Evolutionary conservation across 2,113 vertebrate species (phyloP).

Genomic region (Brachypteracias leptosomus): DNA sequence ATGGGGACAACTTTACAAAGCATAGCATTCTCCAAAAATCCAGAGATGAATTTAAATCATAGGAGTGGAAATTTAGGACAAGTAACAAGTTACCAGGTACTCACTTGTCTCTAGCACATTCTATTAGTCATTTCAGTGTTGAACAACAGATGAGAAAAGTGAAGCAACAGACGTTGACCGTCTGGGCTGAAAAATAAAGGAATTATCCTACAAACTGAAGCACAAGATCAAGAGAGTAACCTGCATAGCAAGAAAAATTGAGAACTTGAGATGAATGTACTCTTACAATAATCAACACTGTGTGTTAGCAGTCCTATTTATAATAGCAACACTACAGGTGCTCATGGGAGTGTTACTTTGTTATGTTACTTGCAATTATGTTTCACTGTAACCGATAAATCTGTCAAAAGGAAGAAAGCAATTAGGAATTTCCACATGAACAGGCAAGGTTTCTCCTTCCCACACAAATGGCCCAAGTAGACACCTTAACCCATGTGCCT

Average conservation of each 20-base stretch:
- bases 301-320: background rate
- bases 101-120: background rate
- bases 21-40: background rate
- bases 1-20: background rate
- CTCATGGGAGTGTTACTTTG: background rate
- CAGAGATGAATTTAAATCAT: background rate
- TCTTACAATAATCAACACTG: background rate
- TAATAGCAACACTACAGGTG: conserved; percentile 23
- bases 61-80: background rate
- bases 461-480: background rate
- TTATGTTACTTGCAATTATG: conserved; percentile 28
- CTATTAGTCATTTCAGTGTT: background rate
- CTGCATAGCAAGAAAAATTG: fast-evolving
- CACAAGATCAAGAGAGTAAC: background rate
- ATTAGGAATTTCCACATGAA: conserved; percentile 49
- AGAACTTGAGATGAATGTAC: background rate
- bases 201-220: background rate
- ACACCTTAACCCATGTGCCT: conserved; percentile 12
- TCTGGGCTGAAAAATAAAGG: background rate
- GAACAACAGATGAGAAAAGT: background rate
- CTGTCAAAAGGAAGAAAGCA: conserved; percentile 48
- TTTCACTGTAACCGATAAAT: conserved; percentile 8
- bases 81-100: background rate
- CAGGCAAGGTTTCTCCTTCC: conserved; percentile 34
- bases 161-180: background rate